phyloP scores from a whole-genome alignment of 2,797 vertebrate species.

The Rhabdophis nuchalis region DNA sequence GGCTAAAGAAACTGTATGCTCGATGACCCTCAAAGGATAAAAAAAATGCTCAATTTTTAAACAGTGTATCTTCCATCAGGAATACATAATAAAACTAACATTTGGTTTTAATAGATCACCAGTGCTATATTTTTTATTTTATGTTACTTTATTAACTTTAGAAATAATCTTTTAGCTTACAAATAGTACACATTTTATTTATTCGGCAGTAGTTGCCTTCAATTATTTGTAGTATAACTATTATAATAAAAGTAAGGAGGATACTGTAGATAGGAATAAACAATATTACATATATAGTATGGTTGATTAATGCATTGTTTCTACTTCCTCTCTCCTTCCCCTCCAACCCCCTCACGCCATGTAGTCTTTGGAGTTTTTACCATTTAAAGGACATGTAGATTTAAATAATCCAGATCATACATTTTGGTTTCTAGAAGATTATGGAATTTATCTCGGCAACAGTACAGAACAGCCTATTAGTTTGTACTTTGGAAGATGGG shows the following conservation, averaged over 20 bases:
- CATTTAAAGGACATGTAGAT: slow-evolving; percentile 88
- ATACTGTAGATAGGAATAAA: not conserved
- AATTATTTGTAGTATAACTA: not conserved
- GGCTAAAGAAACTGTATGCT: not conserved
- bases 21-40: not conserved
- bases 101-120: fast-evolving
- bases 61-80: not conserved
- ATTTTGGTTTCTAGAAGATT: slow-evolving; percentile 93
- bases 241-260: not conserved
- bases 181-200: not conserved
- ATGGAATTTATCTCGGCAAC: slow-evolving; percentile 88
- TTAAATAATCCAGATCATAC: slow-evolving; percentile 86
- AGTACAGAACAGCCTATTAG: slow-evolving; percentile 85
- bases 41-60: not conserved
- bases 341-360: slow-evolving; percentile 41
- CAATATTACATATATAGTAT: not conserved
- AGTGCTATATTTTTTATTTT: not conserved
- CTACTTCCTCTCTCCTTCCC: not conserved
- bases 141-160: not conserved
- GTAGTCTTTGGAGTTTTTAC: slow-evolving; percentile 88
- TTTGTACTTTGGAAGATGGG: slow-evolving; percentile 97
- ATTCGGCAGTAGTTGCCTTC: not conserved
- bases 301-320: not conserved
- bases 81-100: not conserved
- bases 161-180: not conserved